Conservation (phyloP, 2,888 invertebrate genomes). For the Cynaeus angustus region DNA sequence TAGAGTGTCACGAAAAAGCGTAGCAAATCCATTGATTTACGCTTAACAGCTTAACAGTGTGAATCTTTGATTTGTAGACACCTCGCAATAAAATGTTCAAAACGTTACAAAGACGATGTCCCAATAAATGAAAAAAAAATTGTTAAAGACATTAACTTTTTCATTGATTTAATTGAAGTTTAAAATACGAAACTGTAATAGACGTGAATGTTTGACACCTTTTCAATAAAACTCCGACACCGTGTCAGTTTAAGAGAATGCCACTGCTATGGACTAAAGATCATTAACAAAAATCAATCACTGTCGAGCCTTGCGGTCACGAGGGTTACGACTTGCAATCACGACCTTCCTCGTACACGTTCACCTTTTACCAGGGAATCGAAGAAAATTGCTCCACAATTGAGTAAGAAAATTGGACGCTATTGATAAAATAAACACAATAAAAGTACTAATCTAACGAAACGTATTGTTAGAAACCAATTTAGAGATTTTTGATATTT, state of each 20-base stretch:
- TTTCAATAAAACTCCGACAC: conserved; percentile 9
- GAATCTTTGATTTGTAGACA: no score
- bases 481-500: conserved; percentile 13
- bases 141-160: no score
- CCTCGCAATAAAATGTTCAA: no score
- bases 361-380: conserved; percentile 53
- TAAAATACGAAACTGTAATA: no score
- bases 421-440: conserved; percentile 42
- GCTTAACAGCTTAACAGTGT: no score
- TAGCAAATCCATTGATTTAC: no score
- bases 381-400: conserved; percentile 55
- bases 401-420: conserved; percentile 52
- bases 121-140: no score
- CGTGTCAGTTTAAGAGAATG: background rate
- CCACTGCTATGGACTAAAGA: conserved; percentile 31
- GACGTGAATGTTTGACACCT: background rate
- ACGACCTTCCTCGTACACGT: conserved; percentile 48
- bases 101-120: no score
- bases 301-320: conserved; percentile 38
- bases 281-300: conserved; percentile 55
- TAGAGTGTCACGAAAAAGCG: no score
- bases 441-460: conserved; percentile 28
- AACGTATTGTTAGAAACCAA: conserved; percentile 34
- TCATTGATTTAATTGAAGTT: no score
- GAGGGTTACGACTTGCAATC: conserved; percentile 50